Base-by-base conservation (phyloP, 1,140 invertebrate species). In the Ditylenchus dipsaci region DNA sequence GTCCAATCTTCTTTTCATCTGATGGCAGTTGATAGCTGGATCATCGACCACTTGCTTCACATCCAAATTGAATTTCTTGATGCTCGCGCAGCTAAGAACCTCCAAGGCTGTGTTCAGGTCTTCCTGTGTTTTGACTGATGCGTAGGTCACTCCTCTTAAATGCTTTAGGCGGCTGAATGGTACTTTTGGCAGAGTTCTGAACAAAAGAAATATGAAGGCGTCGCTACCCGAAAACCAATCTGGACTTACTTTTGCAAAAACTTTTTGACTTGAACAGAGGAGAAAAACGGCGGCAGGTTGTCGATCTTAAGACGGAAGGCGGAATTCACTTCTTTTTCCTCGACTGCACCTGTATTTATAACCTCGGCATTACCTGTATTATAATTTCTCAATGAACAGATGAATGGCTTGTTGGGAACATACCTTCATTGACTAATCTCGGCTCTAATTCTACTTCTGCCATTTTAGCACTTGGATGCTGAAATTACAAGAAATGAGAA, bases 31-130 rank as follows among this genome's bases (percentile, higher is more conserved):
- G 29, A 61, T 21, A 5, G 19, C 3, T 29, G 59, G 59, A 30
- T 61, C 59, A 21, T 61, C 59, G 21, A n/a, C 19, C 19, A 61
- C 59, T 19, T 29, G 59, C 29, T 21, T 61, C n/a, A 43, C 59
- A 19, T 30, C 29, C n/a, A 61, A 29, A 33, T 26, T 30, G 38
- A 61, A 61, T 61, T 61, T 61, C 38, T 61, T 61, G 8, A 61
- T 19, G n/a, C n/a, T 26, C 21, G 19, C 29, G 13, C 38, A 3
- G 59, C n/a, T 8, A 5, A 61, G 59, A 61, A 30, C 13, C 19
- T 30, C 59, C 29, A 61, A 19, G 8, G 59, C 59, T 21, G 3
- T 30, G 29, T 19, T 21, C 59, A 43, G 29, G 26, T 61, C 38
- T 5, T 30, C 59, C n/a, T 61, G 5, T 19, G 29, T 26, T 30